Conservation (phyloP, 2,888 invertebrate genomes). For the Caenorhabditis doughertyi region DNA sequence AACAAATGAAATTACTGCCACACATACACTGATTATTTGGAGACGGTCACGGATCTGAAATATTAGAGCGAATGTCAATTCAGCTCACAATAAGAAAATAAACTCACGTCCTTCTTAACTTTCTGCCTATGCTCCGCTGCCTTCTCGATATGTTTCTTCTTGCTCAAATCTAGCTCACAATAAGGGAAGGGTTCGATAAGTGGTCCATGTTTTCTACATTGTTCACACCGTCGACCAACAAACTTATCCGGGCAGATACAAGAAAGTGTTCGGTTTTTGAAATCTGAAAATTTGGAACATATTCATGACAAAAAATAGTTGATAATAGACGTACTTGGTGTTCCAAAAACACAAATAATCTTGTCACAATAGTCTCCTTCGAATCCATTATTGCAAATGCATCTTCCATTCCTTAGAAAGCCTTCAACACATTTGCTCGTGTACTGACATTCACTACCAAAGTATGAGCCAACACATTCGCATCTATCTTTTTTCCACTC, state of each 20-base stretch:
- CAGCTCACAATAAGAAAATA: background rate
- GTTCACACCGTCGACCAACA: constrained; percentile 76
- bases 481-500: constrained; percentile 77
- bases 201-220: constrained; percentile 68
- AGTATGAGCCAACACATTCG: constrained; percentile 77
- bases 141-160: constrained; percentile 47
- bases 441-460: constrained; percentile 80
- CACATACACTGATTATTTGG: constrained; percentile 45
- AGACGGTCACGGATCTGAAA: constrained; percentile 46
- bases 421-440: constrained; percentile 78
- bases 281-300: constrained; percentile 51
- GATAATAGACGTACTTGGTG: constrained; percentile 59
- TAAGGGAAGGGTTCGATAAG: constrained; percentile 63
- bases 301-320: background rate
- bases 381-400: constrained; percentile 76
- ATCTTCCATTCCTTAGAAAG: constrained; percentile 73
- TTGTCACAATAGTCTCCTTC: constrained; percentile 80
- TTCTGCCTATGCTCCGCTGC: constrained; percentile 32
- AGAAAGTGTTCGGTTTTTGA: constrained; percentile 68
- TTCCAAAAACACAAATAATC: constrained; percentile 79
- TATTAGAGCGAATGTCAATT: background rate
- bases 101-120: constrained; percentile 31
- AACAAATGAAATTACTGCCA: constrained; percentile 31
- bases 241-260: constrained; percentile 78
- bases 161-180: constrained; percentile 86